phyloP scores from a whole-genome alignment of 2,888 invertebrate species.

The Mesorhabditis sp. region DNA sequence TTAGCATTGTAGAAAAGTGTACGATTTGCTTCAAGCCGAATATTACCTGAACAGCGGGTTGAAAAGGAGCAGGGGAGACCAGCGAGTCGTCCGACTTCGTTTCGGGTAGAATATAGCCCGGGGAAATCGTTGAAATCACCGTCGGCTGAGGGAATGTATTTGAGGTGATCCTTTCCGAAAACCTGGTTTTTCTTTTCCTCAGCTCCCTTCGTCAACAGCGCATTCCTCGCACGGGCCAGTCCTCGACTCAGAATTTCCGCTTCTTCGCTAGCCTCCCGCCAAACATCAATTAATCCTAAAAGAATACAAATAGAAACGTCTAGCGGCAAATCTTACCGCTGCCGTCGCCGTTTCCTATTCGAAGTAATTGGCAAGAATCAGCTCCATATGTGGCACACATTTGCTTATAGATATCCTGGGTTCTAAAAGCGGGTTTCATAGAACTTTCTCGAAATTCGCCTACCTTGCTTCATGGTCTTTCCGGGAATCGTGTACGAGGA shows the following conservation, averaged over 20 bases:
- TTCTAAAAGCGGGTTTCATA: conserved; percentile 65
- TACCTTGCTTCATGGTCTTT: conserved; percentile 75
- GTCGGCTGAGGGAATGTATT: background rate
- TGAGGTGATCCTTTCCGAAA: too few relatives aligned
- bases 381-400: conserved; percentile 83
- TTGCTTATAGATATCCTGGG: conserved; percentile 76
- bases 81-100: too few relatives aligned
- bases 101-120: conserved; percentile 68
- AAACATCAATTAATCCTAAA: conserved; percentile 71
- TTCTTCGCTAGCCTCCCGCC: conserved; percentile 74
- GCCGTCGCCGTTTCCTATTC: conserved; percentile 14
- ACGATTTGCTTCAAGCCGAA: too few relatives aligned
- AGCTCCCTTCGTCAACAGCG: conserved; percentile 10
- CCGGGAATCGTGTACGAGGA: conserved; percentile 73
- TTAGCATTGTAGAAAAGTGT: too few relatives aligned
- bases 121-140: background rate
- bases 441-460: conserved; percentile 37
- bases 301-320: background rate
- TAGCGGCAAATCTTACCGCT: conserved; percentile 8
- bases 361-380: conserved; percentile 80
- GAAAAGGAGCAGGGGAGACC: too few relatives aligned
- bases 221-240: conserved; percentile 29
- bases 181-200: background rate
- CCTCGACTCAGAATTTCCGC: conserved; percentile 32
- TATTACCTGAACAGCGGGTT: too few relatives aligned